Evolutionary conservation across 2,113 vertebrate species (phyloP).

Genomic region (Dasyprocta punctata): DNA sequence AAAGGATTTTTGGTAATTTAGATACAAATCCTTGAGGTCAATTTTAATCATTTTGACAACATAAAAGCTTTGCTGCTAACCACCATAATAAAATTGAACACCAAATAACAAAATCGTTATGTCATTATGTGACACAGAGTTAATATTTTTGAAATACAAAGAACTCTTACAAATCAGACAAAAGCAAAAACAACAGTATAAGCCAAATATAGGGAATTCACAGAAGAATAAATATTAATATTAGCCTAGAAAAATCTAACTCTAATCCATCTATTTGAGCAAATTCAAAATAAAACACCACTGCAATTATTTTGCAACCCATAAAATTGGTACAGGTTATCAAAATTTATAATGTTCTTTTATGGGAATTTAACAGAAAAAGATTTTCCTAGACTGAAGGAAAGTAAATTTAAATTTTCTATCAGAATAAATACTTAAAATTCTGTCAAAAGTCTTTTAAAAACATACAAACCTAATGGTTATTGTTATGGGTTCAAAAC

Average conservation of each 20-base stretch:
- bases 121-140: background rate
- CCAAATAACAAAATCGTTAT: background rate
- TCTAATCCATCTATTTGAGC: background rate
- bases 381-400: background rate
- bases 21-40: background rate
- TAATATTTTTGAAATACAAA: background rate
- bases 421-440: background rate
- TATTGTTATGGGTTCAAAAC: no score
- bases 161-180: background rate
- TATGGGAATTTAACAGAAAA: background rate
- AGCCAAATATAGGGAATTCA: background rate
- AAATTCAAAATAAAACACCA: background rate
- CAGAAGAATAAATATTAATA: background rate
- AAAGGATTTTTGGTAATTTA: background rate
- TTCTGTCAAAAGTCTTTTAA: constrained; percentile 13
- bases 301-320: background rate
- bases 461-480: background rate
- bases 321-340: background rate
- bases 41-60: background rate
- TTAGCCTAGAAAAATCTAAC: background rate
- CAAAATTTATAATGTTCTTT: background rate
- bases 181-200: background rate
- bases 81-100: background rate
- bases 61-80: background rate
- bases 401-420: constrained; percentile 30